A percentile compares a stretch with the other conserved stretches of the same genome.
These are phyloP conservation scores for Augochlora pura DNA, from an alignment of 1,140 invertebrate species.

Conservation along the genomic window DNA sequence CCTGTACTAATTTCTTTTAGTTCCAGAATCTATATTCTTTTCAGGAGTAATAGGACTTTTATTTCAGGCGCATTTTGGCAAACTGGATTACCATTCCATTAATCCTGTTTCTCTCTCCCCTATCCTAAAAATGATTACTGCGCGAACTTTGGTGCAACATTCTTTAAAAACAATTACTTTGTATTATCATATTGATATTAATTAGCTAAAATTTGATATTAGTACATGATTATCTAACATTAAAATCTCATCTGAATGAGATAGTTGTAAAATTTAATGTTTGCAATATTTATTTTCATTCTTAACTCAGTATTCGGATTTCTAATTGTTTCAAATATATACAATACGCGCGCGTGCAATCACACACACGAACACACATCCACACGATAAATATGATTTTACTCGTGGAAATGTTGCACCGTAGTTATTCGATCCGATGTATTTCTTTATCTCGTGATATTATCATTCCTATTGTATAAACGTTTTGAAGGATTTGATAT, in stretches of 20 bases:
- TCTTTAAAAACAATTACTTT: slow-evolving; percentile 19
- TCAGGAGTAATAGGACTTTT: slow-evolving; percentile 72
- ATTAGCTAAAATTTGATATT: slow-evolving; percentile 12
- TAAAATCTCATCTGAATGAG: neutral
- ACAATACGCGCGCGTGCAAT: too few species aligned
- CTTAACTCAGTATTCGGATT: neutral
- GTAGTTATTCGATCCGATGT: slow-evolving; percentile 47
- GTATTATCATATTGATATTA: slow-evolving; percentile 18
- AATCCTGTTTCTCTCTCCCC: slow-evolving; percentile 33
- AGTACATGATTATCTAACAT: neutral
- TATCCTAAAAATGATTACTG: slow-evolving; percentile 65
- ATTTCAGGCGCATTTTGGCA: slow-evolving; percentile 76
- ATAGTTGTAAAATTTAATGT: neutral
- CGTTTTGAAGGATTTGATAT: neutral
- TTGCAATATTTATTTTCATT: neutral
- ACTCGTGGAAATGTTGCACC: slow-evolving; percentile 55
- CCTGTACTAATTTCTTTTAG: slow-evolving; percentile 72
- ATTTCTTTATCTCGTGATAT: slow-evolving; percentile 29
- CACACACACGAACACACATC: neutral
- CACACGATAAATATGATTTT: slow-evolving; percentile 18
- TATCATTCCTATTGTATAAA: neutral
- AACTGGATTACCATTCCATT: slow-evolving; percentile 57
- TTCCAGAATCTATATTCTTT: slow-evolving; percentile 72
- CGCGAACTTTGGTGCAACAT: slow-evolving; percentile 67
- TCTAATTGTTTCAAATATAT: neutral